Conservation (phyloP, 2,113 vertebrate genomes). For the Macquaria ambigua region DNA sequence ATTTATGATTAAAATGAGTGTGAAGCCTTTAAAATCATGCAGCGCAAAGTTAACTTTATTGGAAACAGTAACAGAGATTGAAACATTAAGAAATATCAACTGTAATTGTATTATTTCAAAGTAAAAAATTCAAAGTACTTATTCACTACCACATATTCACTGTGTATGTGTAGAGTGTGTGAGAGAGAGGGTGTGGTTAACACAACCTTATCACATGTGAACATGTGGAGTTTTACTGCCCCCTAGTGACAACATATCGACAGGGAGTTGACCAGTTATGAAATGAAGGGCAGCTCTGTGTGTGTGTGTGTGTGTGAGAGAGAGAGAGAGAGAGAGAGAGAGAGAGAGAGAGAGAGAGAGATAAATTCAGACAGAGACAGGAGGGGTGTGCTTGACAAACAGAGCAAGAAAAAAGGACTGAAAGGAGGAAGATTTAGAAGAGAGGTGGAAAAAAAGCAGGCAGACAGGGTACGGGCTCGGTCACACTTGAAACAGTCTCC, state of each 20-base stretch:
- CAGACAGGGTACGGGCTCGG: not conserved
- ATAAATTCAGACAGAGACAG: not conserved
- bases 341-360: not conserved
- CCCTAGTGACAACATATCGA: constrained; percentile 57
- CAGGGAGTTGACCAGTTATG: not conserved
- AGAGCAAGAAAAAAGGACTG: not conserved
- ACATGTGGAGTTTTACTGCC: constrained; percentile 75
- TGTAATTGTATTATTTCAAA: not conserved
- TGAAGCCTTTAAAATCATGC: not conserved
- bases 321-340: no score
- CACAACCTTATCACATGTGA: not conserved
- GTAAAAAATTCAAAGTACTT: not conserved
- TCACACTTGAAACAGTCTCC: not conserved
- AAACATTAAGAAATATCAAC: not conserved
- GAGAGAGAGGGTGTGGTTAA: not conserved
- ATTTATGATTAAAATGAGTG: not conserved
- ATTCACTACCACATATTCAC: not conserved
- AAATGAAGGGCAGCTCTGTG: not conserved
- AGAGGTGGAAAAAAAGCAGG: not conserved
- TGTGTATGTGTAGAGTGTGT: not conserved
- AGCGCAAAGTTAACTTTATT: not conserved
- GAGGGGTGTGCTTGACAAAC: not conserved
- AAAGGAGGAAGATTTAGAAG: not conserved
- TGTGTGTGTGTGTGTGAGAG: not conserved
- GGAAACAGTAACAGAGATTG: not conserved